phyloP scores from a whole-genome alignment of 2,888 invertebrate species.

The Amiota communis region DNA sequence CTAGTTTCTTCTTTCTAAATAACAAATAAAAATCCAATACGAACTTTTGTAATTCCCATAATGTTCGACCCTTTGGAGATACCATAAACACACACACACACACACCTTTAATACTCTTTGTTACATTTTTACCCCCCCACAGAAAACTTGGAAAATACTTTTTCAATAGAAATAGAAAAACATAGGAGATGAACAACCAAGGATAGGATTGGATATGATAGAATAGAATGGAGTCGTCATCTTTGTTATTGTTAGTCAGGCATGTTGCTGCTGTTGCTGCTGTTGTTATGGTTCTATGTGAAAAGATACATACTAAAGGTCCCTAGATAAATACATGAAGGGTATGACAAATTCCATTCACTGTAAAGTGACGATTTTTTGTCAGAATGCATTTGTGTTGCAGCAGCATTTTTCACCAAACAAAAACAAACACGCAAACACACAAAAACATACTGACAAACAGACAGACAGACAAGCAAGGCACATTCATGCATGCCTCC shows the following conservation, averaged over 20 bases:
- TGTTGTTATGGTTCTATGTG: neutral
- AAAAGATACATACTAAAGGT: neutral
- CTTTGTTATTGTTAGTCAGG: too few relatives aligned
- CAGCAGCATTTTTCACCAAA: constrained; percentile 4
- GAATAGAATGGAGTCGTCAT: too few relatives aligned
- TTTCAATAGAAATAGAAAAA: too few relatives aligned
- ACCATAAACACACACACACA: neutral
- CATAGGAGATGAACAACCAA: too few relatives aligned
- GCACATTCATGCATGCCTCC: too few relatives aligned
- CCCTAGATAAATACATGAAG: constrained; percentile 6
- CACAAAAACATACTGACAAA: too few relatives aligned
- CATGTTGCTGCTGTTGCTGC: too few relatives aligned
- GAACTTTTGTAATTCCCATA: constrained; percentile 7
- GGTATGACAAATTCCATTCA: constrained; percentile 18
- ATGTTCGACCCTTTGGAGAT: constrained; percentile 3
- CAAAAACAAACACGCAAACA: neutral
- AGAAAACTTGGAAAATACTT: too few relatives aligned
- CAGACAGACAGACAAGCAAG: constrained; percentile 3
- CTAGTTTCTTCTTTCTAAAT: too few relatives aligned
- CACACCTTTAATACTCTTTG: too few relatives aligned
- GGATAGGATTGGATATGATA: too few relatives aligned
- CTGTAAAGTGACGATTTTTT: constrained; percentile 20
- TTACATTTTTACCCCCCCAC: too few relatives aligned
- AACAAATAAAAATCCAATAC: neutral
- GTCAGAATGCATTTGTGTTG: constrained; percentile 20